phyloP scores from a whole-genome alignment of 2,888 invertebrate species.

The Machimus atricapillus region DNA sequence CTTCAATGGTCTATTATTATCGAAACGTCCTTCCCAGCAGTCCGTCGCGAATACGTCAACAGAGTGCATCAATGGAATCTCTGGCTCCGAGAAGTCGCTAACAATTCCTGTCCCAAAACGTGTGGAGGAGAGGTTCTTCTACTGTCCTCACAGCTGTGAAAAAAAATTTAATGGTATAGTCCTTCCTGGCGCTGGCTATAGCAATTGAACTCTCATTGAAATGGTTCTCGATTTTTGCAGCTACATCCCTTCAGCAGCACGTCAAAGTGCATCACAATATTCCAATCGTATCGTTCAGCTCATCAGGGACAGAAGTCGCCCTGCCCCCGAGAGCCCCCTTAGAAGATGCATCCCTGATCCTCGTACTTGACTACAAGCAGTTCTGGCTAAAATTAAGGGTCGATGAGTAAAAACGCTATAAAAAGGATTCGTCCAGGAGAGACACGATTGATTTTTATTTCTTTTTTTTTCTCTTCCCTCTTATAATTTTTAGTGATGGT shows the following conservation, averaged over 20 bases:
- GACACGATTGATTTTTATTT: neutral
- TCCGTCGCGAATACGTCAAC: constrained; percentile 23
- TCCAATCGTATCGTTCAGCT: constrained; percentile 52
- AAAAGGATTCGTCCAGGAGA: constrained; percentile 11
- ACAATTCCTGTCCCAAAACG: constrained; percentile 43
- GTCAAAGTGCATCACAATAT: constrained; percentile 51
- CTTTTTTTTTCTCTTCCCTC: neutral
- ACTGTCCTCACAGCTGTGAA: constrained; percentile 48
- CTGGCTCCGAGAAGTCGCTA: constrained; percentile 25
- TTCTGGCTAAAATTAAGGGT: constrained; percentile 53
- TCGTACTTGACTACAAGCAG: constrained; percentile 50
- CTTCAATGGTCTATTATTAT: neutral
- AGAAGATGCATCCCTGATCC: constrained; percentile 51
- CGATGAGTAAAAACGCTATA: constrained; percentile 48
- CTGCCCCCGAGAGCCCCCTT: constrained; percentile 52
- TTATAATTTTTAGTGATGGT: constrained; percentile 45
- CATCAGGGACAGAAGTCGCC: constrained; percentile 51
- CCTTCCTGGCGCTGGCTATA: neutral
- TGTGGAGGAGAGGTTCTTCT: constrained; percentile 38
- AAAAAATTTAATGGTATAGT: constrained; percentile 47
- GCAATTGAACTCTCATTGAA: neutral
- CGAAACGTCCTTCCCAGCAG: constrained; percentile 1
- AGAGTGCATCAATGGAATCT: constrained; percentile 4
- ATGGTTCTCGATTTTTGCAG: constrained; percentile 38
- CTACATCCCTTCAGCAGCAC: constrained; percentile 50